phyloP scores from a whole-genome alignment of 2,888 invertebrate species.

The Steromphala cineraria region DNA sequence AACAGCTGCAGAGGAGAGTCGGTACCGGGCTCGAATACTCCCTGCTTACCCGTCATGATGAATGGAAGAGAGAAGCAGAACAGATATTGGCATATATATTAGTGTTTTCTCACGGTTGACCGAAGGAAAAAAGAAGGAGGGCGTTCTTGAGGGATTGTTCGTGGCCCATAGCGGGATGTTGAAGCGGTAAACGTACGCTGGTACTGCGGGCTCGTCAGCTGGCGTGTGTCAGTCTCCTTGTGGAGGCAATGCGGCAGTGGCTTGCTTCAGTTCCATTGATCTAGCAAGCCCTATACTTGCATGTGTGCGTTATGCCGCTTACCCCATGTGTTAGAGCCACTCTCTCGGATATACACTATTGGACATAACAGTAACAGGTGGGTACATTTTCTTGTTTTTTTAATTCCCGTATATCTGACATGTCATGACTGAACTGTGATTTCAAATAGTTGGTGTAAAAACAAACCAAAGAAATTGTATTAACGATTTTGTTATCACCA shows the following conservation, averaged over 20 bases:
- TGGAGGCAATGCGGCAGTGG: background rate
- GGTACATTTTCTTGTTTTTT: background rate
- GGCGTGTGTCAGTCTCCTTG: background rate
- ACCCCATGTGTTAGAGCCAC: background rate
- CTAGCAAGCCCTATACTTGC: background rate
- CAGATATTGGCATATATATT: constrained; percentile 4
- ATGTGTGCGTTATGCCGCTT: background rate
- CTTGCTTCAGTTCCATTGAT: background rate
- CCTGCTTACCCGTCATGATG: background rate
- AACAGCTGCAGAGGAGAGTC: background rate
- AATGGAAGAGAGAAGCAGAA: background rate
- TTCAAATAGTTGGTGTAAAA: too few species aligned
- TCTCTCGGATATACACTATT: background rate
- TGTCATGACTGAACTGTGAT: too few species aligned
- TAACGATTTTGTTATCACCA: too few species aligned
- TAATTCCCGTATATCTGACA: too few species aligned
- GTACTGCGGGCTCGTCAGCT: background rate
- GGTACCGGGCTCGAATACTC: background rate
- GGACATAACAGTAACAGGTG: constrained; percentile 1
- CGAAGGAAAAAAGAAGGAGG: background rate
- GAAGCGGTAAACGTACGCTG: background rate
- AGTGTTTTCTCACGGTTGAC: background rate
- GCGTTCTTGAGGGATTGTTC: background rate
- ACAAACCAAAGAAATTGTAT: too few species aligned
- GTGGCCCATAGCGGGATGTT: background rate